phyloP scores from a whole-genome alignment of 2,797 vertebrate species.

The Phrynocephalus forsythii region DNA sequence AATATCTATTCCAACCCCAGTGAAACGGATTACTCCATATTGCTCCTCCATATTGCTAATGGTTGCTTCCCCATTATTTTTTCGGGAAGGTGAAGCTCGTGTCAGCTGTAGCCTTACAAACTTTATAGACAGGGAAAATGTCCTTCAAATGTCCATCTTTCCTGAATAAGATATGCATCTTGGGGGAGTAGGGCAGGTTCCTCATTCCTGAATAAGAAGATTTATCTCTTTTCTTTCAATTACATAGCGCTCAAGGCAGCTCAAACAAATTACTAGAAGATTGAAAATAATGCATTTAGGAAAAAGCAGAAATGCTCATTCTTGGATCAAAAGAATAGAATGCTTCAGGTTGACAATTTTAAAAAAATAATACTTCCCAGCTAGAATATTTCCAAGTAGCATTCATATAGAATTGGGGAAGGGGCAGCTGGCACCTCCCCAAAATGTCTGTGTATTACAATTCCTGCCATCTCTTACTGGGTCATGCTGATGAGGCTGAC shows the following conservation, averaged over 20 bases:
- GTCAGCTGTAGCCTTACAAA: background rate
- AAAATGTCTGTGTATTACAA: too few species aligned
- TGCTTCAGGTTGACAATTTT: background rate
- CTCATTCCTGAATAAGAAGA: background rate
- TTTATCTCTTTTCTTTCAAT: background rate
- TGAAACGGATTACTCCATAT: background rate
- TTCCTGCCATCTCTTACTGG: too few species aligned
- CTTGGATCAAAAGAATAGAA: slow-evolving; percentile 14
- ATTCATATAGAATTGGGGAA: background rate
- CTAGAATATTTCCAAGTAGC: background rate
- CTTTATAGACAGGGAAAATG: background rate
- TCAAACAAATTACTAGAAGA: background rate
- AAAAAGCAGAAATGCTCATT: background rate
- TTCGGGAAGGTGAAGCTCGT: background rate
- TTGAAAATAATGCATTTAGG: background rate
- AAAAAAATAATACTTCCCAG: background rate
- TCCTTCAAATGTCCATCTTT: background rate
- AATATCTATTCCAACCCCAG: background rate
- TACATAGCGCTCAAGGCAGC: background rate
- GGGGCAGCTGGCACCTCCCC: background rate
- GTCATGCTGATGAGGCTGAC: too few species aligned
- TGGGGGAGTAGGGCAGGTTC: too few species aligned
- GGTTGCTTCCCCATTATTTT: too few species aligned
- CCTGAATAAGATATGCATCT: background rate
- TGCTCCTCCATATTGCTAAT: background rate